Evolutionary conservation across 2,888 invertebrate genomes (phyloP).

Genomic region (Drosophila anomalata): DNA sequence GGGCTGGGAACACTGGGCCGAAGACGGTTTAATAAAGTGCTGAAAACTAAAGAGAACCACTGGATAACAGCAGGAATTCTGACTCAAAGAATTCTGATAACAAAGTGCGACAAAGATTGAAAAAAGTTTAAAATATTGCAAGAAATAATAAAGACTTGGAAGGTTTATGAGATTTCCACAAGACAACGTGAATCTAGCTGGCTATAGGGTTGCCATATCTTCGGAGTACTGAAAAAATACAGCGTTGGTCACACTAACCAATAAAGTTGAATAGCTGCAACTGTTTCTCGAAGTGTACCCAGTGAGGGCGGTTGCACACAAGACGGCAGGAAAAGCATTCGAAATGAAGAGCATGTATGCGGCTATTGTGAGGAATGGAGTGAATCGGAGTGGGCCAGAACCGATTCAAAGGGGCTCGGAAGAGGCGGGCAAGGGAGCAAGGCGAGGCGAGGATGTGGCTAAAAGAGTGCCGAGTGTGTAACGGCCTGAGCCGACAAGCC

Average conservation of each 20-base stretch:
- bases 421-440: conserved; percentile 1
- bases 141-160: too few species aligned
- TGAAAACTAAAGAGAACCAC: conserved; percentile 3
- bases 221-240: not conserved
- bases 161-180: too few species aligned
- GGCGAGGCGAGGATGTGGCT: not conserved
- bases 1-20: conserved; percentile 24
- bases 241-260: not conserved
- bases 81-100: not conserved
- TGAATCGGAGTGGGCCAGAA: conserved; percentile 16
- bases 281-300: conserved; percentile 6
- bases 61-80: not conserved
- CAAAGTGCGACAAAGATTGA: too few species aligned
- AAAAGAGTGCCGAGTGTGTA: conserved; percentile 17
- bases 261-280: not conserved
- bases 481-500: conserved; percentile 72
- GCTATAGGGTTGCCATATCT: not conserved
- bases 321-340: conserved; percentile 60
- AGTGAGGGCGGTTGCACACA: conserved; percentile 16
- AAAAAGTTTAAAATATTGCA: too few species aligned
- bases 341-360: conserved; percentile 72
- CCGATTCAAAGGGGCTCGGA: conserved; percentile 10
- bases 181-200: too few species aligned
- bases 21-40: conserved; percentile 4
- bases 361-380: conserved; percentile 45